These are phyloP conservation scores for Drosophila imparisetae DNA, from an alignment of 2,888 invertebrate species.

Conservation along the genomic window DNA sequence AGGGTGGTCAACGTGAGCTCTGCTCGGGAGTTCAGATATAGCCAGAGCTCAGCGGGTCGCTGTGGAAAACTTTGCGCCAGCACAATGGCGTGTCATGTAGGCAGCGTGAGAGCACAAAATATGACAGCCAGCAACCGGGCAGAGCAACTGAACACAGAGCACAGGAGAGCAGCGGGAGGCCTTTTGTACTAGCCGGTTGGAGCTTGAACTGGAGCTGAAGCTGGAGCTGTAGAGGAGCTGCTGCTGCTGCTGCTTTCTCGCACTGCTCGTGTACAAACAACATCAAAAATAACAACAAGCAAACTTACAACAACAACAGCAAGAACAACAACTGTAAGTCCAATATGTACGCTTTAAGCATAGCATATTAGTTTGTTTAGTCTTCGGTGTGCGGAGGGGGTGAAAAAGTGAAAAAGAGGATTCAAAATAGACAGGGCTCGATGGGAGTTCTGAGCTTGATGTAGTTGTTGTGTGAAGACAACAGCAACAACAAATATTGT, in stretches of 20 bases:
- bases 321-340: conserved; percentile 70
- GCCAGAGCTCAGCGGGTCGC: conserved; percentile 46
- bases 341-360: conserved; percentile 82
- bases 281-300: conserved; percentile 64
- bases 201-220: conserved; percentile 13
- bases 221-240: conserved; percentile 8
- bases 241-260: background rate
- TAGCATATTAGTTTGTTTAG: conserved; percentile 79
- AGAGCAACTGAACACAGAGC: conserved; percentile 3
- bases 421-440: conserved; percentile 73
- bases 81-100: conserved; percentile 67
- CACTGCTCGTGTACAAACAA: conserved; percentile 52
- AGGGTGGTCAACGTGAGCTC: conserved; percentile 44
- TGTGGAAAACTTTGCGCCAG: conserved; percentile 49
- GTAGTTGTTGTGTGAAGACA: conserved; percentile 74
- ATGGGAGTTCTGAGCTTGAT: conserved; percentile 65
- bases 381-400: conserved; percentile 29
- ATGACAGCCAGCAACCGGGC: conserved; percentile 64
- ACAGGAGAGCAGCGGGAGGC: conserved; percentile 62
- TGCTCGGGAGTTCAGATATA: conserved; percentile 34
- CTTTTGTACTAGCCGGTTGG: conserved; percentile 61
- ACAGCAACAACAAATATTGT: conserved; percentile 65
- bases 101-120: conserved; percentile 71
- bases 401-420: conserved; percentile 73
- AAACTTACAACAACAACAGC: conserved; percentile 54